Percentiles rank a stretch among this genome's conserved stretches.
Conservation (phyloP, 2,888 invertebrate genomes). For the Drosophila quasianomalipes region DNA sequence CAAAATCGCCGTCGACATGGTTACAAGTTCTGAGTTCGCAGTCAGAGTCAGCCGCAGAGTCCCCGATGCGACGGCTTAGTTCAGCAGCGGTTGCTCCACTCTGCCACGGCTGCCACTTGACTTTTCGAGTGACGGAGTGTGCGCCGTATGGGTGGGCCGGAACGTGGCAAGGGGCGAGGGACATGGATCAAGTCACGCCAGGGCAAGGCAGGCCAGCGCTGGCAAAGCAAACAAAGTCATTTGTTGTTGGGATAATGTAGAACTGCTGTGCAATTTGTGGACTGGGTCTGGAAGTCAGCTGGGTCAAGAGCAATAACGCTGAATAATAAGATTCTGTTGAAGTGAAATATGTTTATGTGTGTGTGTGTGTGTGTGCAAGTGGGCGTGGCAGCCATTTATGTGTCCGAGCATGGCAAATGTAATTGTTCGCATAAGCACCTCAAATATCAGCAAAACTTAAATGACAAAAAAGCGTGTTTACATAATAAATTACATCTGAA, state of each 20-base stretch:
- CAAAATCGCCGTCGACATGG: constrained; percentile 28
- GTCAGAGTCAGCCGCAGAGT: constrained; percentile 24
- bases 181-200: neutral
- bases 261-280: constrained; percentile 22
- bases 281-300: constrained; percentile 31
- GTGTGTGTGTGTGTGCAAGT: constrained; percentile 16
- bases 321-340: constrained; percentile 69
- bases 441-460: constrained; percentile 2
- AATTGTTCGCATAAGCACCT: constrained; percentile 25
- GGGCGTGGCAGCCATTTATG: constrained; percentile 33
- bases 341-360: constrained; percentile 31
- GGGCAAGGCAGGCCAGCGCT: constrained; percentile 16
- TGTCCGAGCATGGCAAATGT: constrained; percentile 21
- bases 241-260: constrained; percentile 54
- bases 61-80: constrained; percentile 38
- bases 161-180: neutral
- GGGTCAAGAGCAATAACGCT: constrained; percentile 75
- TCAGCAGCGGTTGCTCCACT: constrained; percentile 44
- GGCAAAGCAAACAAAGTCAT: constrained; percentile 70
- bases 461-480: constrained; percentile 1
- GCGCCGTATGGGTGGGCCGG: constrained; percentile 1
- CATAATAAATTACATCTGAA: neutral
- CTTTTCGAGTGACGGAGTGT: constrained; percentile 61
- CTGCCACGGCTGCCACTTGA: constrained; percentile 59
- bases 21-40: constrained; percentile 28